Conservation (phyloP, 2,113 vertebrate species). For the Paradisaea rubra region DNA sequence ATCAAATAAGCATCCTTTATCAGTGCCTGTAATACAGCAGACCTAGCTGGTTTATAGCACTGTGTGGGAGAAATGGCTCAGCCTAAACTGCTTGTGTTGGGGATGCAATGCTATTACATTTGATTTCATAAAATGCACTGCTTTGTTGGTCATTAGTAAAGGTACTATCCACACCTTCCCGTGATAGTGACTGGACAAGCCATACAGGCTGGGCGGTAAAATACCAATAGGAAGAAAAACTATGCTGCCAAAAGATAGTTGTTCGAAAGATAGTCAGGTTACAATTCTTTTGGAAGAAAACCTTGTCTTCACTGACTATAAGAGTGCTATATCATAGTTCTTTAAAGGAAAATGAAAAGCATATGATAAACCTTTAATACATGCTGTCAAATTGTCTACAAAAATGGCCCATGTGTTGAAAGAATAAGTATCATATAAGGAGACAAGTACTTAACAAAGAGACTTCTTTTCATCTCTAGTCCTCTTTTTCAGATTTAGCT, state of each 20-base stretch:
- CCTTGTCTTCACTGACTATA: background rate
- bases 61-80: slow-evolving; percentile 1
- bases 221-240: background rate
- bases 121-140: background rate
- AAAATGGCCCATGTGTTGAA: slow-evolving; percentile 59
- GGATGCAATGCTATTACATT: background rate
- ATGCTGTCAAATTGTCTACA: slow-evolving; percentile 55
- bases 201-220: background rate
- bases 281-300: background rate
- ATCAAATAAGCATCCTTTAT: background rate
- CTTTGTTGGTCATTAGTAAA: background rate
- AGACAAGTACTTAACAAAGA: slow-evolving; percentile 50
- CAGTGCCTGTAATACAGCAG: background rate
- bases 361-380: slow-evolving; percentile 56
- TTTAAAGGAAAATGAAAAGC: slow-evolving; percentile 21
- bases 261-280: background rate
- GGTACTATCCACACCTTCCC: background rate
- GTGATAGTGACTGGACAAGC: background rate
- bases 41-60: background rate
- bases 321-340: background rate
- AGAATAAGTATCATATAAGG: slow-evolving; percentile 38
- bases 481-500: slow-evolving; percentile 38
- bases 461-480: slow-evolving; percentile 11
- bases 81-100: background rate
- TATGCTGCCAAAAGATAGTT: background rate